Base-by-base conservation (phyloP, 2,113 vertebrate species). In the Entelurus aequoreus region DNA sequence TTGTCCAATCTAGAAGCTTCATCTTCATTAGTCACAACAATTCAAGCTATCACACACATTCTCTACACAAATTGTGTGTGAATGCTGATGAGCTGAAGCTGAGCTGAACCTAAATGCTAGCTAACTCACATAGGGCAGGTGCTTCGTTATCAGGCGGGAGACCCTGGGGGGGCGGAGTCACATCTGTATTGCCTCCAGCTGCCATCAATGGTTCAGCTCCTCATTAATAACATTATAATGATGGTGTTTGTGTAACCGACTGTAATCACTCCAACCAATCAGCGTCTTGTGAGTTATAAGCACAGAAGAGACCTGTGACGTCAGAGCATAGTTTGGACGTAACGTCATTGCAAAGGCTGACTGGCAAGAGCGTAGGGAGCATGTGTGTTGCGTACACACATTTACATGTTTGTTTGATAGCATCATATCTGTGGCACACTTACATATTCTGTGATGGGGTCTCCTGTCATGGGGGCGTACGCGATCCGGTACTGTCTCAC, bases 381-480 rank as follows among this genome's bases (percentile, higher is more conserved):
- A 68, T 46, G 42, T 46, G 42, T 46, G 42, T 46, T 46, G 42
- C 42, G 0, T 46, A 46, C 42, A 5, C 9, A 46, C 42, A 46
- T 46, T 46, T 46, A 46, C 42, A 46, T 11, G 3, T 46, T 46
- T 46, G 10, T 46, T 46, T 11, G 42, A 52, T 57, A 19, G 5
- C 28, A 13, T 40, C 28, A 8, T 4, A 13, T 19, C 5, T 14
- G 13, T 5, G 1, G n/a, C 8, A 5, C 48, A 93, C 97, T 93
- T 79, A 99, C 97, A 16, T 93, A 94, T 90, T 98, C 93, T 10
- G 95, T 95, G 0, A 95, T 94, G 28, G 96, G 94, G 67, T 95
- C 95, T 54, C 95, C 96, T 1, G 90, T 89, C 14, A 91, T 82
- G 28, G 95, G 93, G 10, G 94, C 93, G 65, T 96, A 99, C 79